phyloP scores from a whole-genome alignment of 2,888 invertebrate species.

The Ophion slaviceki region DNA sequence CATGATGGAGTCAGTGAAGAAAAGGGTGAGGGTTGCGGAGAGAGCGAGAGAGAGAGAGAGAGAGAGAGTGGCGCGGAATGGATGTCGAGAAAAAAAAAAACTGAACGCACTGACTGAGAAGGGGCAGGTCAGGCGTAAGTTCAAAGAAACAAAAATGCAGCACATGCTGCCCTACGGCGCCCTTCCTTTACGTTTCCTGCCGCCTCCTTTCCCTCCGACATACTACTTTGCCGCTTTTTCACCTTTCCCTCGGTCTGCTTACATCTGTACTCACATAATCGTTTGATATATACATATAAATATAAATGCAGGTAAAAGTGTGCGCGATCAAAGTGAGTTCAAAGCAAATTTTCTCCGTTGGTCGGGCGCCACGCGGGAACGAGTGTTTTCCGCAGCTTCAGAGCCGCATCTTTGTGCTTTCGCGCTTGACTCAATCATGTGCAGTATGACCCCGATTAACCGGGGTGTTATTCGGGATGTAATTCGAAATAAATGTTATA shows the following conservation, averaged over 20 bases:
- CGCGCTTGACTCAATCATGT: not conserved
- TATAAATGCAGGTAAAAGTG: not conserved
- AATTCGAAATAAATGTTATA: too few species aligned
- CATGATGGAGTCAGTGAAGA: constrained; percentile 15
- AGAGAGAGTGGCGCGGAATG: not conserved
- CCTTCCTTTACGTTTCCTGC: constrained; percentile 12
- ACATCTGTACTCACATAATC: constrained; percentile 12
- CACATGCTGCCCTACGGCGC: constrained; percentile 37
- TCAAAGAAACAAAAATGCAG: constrained; percentile 60
- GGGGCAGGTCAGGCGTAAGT: constrained; percentile 61
- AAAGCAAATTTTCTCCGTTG: constrained; percentile 2
- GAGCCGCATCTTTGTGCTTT: not conserved
- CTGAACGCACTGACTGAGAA: constrained; percentile 53
- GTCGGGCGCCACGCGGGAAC: not conserved
- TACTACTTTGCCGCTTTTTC: not conserved
- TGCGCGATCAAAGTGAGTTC: constrained; percentile 1
- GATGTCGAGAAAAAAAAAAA: constrained; percentile 40
- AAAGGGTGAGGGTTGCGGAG: not conserved
- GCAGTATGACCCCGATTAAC: too few species aligned
- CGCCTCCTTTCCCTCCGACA: not conserved
- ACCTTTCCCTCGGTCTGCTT: not conserved
- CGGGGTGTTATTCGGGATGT: too few species aligned
- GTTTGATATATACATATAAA: constrained; percentile 1
- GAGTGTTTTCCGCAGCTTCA: not conserved
- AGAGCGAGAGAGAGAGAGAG: not conserved